Conservation (phyloP, 1,140 invertebrate species). For the Drosophila setifemur region DNA sequence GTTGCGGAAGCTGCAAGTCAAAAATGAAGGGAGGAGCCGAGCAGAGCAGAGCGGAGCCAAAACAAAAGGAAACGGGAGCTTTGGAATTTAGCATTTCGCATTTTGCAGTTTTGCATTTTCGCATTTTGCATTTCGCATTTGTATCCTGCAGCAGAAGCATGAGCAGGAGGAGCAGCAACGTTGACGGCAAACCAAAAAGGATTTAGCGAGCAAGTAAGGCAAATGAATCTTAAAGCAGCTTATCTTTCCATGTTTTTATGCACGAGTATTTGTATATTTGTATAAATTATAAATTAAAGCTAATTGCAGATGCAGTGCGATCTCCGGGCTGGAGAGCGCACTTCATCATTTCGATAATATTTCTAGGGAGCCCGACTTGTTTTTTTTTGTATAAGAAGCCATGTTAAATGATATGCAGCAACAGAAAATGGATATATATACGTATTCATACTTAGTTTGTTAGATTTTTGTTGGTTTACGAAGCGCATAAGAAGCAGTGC, state of each 20-base stretch:
- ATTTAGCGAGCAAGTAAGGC: slow-evolving; percentile 58
- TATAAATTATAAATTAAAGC: slow-evolving; percentile 30
- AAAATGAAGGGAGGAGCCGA: slow-evolving; percentile 45
- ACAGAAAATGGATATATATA: slow-evolving; percentile 30
- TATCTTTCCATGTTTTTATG: slow-evolving; percentile 53
- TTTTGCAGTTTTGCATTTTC: slow-evolving; percentile 24
- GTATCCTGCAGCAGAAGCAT: slow-evolving; percentile 26
- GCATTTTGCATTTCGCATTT: slow-evolving; percentile 6
- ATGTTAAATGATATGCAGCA: slow-evolving; percentile 38
- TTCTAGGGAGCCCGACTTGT: slow-evolving; percentile 8
- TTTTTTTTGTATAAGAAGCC: slow-evolving; percentile 32
- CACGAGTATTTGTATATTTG: slow-evolving; percentile 50
- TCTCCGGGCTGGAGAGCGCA: slow-evolving; percentile 10
- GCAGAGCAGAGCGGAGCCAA: slow-evolving; percentile 32
- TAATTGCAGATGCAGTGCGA: background rate
- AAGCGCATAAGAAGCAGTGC: slow-evolving; percentile 81
- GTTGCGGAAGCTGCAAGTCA: slow-evolving; percentile 72
- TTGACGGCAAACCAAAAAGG: slow-evolving; percentile 48
- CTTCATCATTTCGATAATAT: slow-evolving; percentile 15
- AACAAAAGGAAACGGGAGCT: slow-evolving; percentile 56
- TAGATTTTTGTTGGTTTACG: slow-evolving; percentile 47
- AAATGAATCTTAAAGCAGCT: slow-evolving; percentile 73
- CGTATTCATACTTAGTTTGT: slow-evolving; percentile 11
- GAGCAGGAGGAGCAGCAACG: slow-evolving; percentile 10
- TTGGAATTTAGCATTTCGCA: slow-evolving; percentile 29